Conservation (phyloP, 1,140 invertebrate species). For the Aphelenchoides fujianensis region DNA sequence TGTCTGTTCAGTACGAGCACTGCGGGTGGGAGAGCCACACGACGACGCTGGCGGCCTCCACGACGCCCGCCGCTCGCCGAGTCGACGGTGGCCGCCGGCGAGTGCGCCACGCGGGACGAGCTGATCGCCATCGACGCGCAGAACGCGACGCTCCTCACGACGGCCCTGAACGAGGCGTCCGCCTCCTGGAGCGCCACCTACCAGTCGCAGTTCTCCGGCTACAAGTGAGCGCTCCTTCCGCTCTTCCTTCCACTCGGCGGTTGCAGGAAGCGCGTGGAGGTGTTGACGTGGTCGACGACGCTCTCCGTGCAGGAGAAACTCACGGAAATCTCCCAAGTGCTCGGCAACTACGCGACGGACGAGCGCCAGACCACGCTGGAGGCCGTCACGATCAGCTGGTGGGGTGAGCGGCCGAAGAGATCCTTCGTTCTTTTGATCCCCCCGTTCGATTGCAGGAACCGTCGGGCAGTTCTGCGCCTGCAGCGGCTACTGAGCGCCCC, state of each 20-base stretch:
- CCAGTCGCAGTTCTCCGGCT: not conserved
- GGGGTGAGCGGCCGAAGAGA: too few relatives aligned
- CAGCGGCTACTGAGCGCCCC: not conserved
- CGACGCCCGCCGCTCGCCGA: not conserved
- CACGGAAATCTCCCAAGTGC: not conserved
- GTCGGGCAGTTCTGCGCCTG: not conserved
- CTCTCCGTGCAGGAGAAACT: constrained; percentile 4
- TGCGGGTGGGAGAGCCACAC: not conserved
- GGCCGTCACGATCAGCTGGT: not conserved
- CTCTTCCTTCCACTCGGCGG: not conserved
- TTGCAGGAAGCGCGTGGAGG: not conserved
- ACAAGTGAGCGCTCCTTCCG: not conserved
- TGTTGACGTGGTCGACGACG: not conserved
- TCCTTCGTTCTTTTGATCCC: too few relatives aligned
- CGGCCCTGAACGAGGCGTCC: not conserved
- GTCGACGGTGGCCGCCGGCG: not conserved
- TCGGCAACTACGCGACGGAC: not conserved
- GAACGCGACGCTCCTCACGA: not conserved
- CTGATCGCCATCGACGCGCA: not conserved
- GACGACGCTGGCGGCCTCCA: not conserved
- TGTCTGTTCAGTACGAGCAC: constrained; percentile 1
- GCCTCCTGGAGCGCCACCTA: not conserved
- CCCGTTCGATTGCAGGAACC: too few relatives aligned
- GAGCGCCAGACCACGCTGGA: not conserved
- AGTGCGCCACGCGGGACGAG: not conserved